Evolutionary conservation across 2,113 vertebrate genomes (phyloP).

Genomic region (Sturnus vulgaris): DNA sequence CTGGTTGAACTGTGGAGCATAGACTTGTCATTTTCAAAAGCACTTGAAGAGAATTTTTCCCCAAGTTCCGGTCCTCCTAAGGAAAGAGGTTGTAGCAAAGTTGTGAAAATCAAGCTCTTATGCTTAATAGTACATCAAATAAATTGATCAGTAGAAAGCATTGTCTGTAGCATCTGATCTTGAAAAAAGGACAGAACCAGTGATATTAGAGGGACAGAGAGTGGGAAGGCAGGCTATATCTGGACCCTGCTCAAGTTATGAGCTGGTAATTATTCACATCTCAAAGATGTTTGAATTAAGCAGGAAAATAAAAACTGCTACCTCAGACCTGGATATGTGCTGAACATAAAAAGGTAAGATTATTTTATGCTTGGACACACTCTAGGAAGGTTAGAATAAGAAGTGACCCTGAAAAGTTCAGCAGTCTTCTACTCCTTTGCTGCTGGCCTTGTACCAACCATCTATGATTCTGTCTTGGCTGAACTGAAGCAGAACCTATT

Average conservation of each 20-base stretch:
- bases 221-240: neutral
- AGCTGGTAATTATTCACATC: neutral
- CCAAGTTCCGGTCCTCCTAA: neutral
- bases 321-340: neutral
- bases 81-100: neutral
- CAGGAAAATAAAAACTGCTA: neutral
- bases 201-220: neutral
- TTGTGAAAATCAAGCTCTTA: neutral
- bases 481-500: slow-evolving; percentile 46
- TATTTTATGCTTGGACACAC: neutral
- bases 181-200: neutral
- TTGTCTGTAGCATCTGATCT: neutral
- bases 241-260: neutral
- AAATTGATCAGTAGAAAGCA: neutral
- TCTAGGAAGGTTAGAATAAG: neutral
- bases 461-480: neutral
- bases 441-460: slow-evolving; percentile 5
- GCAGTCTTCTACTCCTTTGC: neutral
- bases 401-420: slow-evolving; percentile 33
- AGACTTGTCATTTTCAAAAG: neutral
- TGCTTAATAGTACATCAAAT: neutral
- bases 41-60: neutral
- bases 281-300: neutral
- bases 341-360: neutral
- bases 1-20: neutral